phyloP scores from a whole-genome alignment of 1,140 invertebrate genomes.

The Euborellia annulipes region DNA sequence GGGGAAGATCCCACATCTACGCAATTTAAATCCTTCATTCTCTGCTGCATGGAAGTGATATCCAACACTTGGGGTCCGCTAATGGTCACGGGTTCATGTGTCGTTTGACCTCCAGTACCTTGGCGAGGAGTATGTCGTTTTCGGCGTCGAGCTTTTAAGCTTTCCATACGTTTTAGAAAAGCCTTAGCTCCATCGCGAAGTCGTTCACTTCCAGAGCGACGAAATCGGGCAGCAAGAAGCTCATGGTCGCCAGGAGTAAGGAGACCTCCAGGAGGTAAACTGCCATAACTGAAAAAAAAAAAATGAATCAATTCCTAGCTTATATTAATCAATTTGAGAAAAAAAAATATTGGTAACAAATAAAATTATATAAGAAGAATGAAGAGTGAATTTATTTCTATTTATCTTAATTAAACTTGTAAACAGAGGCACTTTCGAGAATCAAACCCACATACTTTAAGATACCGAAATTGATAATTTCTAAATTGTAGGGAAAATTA shows the following conservation, averaged over 20 bases:
- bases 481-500: no score
- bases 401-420: no score
- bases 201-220: slow-evolving; percentile 64
- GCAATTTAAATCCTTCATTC: slow-evolving; percentile 57
- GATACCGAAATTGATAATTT: no score
- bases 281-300: slow-evolving; percentile 23
- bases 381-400: no score
- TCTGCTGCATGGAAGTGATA: slow-evolving; percentile 49
- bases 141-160: slow-evolving; percentile 56
- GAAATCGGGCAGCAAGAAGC: slow-evolving; percentile 30
- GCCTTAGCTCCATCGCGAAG: slow-evolving; percentile 68
- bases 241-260: slow-evolving; percentile 25
- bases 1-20: slow-evolving; percentile 45
- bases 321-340: no score
- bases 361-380: no score
- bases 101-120: slow-evolving; percentile 15
- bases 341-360: no score
- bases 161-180: slow-evolving; percentile 62
- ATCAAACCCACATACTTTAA: no score
- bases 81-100: slow-evolving; percentile 56
- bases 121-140: slow-evolving; percentile 33
- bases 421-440: no score
- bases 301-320: no score
- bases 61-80: slow-evolving; percentile 56
- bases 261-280: slow-evolving; percentile 24